phyloP scores from a whole-genome alignment of 53 echinoderm and acorn worm genomes.

The Glandiceps talaboti region DNA sequence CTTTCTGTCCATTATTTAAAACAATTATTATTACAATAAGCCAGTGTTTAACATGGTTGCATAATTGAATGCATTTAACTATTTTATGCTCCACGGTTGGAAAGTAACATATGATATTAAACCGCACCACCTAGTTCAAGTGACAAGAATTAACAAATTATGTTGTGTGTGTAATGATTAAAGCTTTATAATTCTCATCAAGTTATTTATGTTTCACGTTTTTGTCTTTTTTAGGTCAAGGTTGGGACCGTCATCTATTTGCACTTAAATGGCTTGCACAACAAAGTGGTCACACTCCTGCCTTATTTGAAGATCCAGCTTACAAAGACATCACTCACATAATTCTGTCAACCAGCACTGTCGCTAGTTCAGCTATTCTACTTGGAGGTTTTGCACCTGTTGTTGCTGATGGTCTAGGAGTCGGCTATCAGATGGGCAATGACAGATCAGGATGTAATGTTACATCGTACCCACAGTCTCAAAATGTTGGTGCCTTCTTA shows the following conservation, averaged over 20 bases:
- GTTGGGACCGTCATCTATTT: constrained; percentile 93
- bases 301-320: constrained; percentile 75
- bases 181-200: not conserved
- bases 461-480: constrained; percentile 74
- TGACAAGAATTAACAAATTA: no score
- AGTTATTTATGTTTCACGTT: no score
- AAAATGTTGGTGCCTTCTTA: constrained; percentile 50
- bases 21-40: no score
- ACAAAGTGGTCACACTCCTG: constrained; percentile 21
- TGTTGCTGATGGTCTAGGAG: constrained; percentile 60
- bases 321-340: constrained; percentile 65
- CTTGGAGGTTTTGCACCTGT: constrained; percentile 91
- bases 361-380: constrained; percentile 74
- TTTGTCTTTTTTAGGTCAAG: constrained; percentile 49
- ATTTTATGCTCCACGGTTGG: no score
- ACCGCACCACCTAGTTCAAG: no score
- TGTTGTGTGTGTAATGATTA: not conserved
- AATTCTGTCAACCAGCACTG: constrained; percentile 83
- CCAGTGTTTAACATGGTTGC: no score
- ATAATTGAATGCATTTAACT: no score
- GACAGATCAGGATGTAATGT: constrained; percentile 51
- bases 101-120: no score
- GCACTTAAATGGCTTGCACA: constrained; percentile 64
- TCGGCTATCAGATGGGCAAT: constrained; percentile 54
- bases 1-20: no score